Percentiles rank a stretch among this genome's conserved stretches.
Conservation (phyloP, 2,888 invertebrate species). For the Habrosyne pyritoides region DNA sequence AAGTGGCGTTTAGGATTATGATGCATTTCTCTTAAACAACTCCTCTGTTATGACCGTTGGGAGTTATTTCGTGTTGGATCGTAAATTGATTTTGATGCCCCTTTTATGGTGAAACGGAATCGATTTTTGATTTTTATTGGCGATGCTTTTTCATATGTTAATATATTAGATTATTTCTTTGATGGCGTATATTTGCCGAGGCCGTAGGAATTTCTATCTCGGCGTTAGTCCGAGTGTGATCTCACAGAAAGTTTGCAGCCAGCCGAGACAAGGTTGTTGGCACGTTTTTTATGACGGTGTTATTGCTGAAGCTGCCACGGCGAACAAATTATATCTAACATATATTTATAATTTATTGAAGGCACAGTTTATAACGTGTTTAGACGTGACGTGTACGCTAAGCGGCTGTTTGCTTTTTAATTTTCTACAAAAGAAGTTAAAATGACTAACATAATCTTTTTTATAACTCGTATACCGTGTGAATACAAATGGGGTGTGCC, state of each 20-base stretch:
- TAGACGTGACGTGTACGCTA: slow-evolving; percentile 71
- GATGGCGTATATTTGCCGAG: slow-evolving; percentile 41
- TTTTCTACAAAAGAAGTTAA: slow-evolving; percentile 75
- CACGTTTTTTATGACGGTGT: slow-evolving; percentile 41
- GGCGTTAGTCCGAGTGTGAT: slow-evolving; percentile 7
- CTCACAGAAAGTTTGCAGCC: slow-evolving; percentile 17
- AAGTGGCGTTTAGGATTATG: slow-evolving; percentile 76
- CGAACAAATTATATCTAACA: slow-evolving; percentile 53
- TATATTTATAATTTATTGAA: slow-evolving; percentile 72
- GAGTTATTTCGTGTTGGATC: slow-evolving; percentile 60
- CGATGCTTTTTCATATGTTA: slow-evolving; percentile 75
- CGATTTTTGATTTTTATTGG: slow-evolving; percentile 72
- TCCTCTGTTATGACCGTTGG: slow-evolving; percentile 50
- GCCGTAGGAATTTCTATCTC: slow-evolving; percentile 26
- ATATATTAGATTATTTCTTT: slow-evolving; percentile 61
- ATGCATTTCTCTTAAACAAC: slow-evolving; percentile 57
- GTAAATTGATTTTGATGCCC: slow-evolving; percentile 78
- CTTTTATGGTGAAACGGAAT: slow-evolving; percentile 70
- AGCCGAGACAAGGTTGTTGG: slow-evolving; percentile 39
- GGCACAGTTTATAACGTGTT: slow-evolving; percentile 70
- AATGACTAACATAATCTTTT: slow-evolving; percentile 74
- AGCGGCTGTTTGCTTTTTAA: slow-evolving; percentile 70
- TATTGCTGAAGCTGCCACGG: slow-evolving; percentile 29
- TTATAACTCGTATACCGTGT: slow-evolving; percentile 66
- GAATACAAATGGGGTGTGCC: slow-evolving; percentile 75